Evolutionary conservation across 2,888 invertebrate genomes (phyloP), one percentile per base, ranked within the genome.

Genomic region (Parnassius smintheus): DNA sequence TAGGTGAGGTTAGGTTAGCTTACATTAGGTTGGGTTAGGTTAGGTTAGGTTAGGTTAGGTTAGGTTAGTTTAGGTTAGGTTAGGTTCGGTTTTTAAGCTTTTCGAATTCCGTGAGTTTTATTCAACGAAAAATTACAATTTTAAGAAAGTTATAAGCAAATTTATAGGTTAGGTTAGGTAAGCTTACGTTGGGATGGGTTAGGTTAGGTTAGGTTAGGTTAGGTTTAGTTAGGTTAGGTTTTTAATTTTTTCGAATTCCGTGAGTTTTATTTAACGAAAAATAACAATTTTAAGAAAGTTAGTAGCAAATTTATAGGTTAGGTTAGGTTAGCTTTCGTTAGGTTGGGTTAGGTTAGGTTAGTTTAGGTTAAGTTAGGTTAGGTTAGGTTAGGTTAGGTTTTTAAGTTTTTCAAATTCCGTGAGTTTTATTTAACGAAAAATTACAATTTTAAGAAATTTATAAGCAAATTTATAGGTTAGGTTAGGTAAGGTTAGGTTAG

Each of bases 201-300:
- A 65, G 67, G 67, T 65, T 65, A 62, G 67, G 67, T 65, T 63
- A 67, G 67, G 65, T 65, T 65, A 65, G 67, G 67, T 65, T 65
- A 65, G 65, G 65, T 65, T 65, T 60, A 62, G 65, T 62, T 65
- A 62, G 65, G 65, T 65, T 65, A 62, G 65, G 65, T n/a, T n/a
- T n/a, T n/a, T n/a, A n/a, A n/a, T n/a, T n/a, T n/a, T n/a, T n/a
- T n/a, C n/a, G n/a, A n/a, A n/a, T n/a, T n/a, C n/a, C n/a, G n/a
- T n/a, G n/a, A n/a, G n/a, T n/a, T n/a, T n/a, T n/a, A n/a, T n/a
- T n/a, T n/a, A n/a, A n/a, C n/a, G n/a, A n/a, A n/a, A n/a, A n/a
- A n/a, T n/a, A n/a, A n/a, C n/a, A n/a, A n/a, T n/a, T n/a, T n/a
- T n/a, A n/a, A n/a, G n/a, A n/a, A n/a, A n/a, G n/a, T n/a, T n/a